phyloP scores from a whole-genome alignment of 92 coral and sea anemone species.

The Porites lobata region DNA sequence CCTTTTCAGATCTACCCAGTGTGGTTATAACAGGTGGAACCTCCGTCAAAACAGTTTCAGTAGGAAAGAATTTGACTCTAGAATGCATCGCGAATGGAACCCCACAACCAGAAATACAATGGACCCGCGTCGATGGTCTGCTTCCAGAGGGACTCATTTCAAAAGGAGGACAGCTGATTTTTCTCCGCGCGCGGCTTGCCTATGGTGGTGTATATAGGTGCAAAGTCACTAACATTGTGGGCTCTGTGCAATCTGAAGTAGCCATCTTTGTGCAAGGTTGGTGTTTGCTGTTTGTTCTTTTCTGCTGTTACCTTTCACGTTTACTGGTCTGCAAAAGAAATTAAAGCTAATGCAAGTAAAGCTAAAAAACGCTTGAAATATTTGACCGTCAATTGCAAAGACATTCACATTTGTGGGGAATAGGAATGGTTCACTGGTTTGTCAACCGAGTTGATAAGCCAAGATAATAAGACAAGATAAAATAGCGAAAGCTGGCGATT shows the following conservation, averaged over 20 bases:
- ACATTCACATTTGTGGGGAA: not conserved
- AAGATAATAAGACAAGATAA: no score
- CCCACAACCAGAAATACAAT: conserved; percentile 72
- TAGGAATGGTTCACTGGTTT: not conserved
- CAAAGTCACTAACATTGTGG: conserved; percentile 80
- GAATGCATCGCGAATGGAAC: conserved; percentile 88
- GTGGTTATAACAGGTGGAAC: conserved; percentile 80
- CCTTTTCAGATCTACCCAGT: conserved; percentile 71
- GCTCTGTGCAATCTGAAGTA: conserved; percentile 88
- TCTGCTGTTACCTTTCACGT: not conserved
- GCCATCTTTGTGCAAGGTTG: conserved; percentile 88
- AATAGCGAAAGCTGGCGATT: no score
- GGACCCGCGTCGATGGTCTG: conserved; percentile 78
- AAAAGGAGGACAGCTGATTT: conserved; percentile 60
- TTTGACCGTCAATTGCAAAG: no score
- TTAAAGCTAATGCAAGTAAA: no score
- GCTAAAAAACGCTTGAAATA: no score
- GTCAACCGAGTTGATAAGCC: no score
- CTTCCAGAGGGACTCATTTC: conserved; percentile 60
- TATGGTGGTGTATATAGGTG: conserved; percentile 80
- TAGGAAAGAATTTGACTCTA: conserved; percentile 81
- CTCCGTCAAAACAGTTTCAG: conserved; percentile 80
- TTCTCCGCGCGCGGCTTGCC: conserved; percentile 69
- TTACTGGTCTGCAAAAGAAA: not conserved
- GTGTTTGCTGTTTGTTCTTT: not conserved